Percentiles rank a stretch among this genome's conserved stretches.
Conservation (phyloP, 2,797 vertebrate genomes). For the Crenichthys baileyi region DNA sequence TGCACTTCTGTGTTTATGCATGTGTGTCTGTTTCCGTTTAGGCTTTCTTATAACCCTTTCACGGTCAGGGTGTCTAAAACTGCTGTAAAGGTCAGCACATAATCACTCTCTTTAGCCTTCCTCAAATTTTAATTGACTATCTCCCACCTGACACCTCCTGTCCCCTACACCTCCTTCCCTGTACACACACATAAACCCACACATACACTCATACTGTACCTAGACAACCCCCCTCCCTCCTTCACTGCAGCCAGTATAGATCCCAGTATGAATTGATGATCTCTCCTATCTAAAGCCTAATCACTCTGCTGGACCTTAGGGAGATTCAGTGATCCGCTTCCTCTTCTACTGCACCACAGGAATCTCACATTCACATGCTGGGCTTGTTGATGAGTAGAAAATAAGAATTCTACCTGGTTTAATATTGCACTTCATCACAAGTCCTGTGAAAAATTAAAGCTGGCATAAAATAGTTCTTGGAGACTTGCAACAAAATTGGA, state of each 20-base stretch:
- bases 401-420: constrained; percentile 75
- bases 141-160: constrained; percentile 46
- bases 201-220: constrained; percentile 44
- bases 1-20: constrained; percentile 36
- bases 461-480: constrained; percentile 59
- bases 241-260: constrained; percentile 73
- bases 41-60: constrained; percentile 71
- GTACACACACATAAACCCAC: constrained; percentile 26
- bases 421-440: constrained; percentile 69
- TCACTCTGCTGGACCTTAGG: constrained; percentile 79
- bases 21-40: constrained; percentile 69
- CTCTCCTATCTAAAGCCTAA: constrained; percentile 79
- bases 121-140: constrained; percentile 85
- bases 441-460: constrained; percentile 65
- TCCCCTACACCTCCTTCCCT: background rate
- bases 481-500: constrained; percentile 55
- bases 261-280: constrained; percentile 82
- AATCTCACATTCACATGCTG: constrained; percentile 67
- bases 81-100: constrained; percentile 83
- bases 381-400: constrained; percentile 76
- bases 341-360: constrained; percentile 60
- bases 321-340: constrained; percentile 76
- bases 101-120: constrained; percentile 82
- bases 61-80: constrained; percentile 74
- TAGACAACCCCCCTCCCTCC: constrained; percentile 27